Evolutionary conservation across 2,797 vertebrate genomes (phyloP), one percentile per base, ranked within the genome.

Genomic region (Paratrypauchen microcephalus): DNA sequence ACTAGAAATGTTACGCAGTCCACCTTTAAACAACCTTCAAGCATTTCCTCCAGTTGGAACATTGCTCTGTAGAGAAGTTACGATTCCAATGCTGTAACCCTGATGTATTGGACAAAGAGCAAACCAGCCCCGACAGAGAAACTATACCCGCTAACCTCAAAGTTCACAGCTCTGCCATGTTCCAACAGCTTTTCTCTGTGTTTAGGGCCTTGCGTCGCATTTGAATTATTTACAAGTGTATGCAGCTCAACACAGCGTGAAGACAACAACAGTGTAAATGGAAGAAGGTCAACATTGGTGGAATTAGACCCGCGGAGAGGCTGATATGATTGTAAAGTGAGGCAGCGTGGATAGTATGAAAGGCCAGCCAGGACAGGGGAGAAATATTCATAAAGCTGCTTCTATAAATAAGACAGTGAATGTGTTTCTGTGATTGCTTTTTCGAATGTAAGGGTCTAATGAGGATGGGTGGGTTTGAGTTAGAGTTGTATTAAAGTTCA

Each of bases 141-240:
- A 58, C 26, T 12, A 28, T 32, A 12, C 61, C 48, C 62, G 54
- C 72, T 69, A 70, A 79, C 59, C 32, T 55, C 69, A 60, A 45
- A 66, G 61, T 65, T 54, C 39, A 58, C 19, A 62, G n/a, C 2
- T 13, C 52, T 74, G 61, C 58, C 74, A 75, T 16, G 76, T 56
- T 68, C 15, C 16, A 63, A 65, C 69, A 63, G 2, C 61, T 2
- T 73, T 73, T 71, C 30, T 32, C 45, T 73, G 32, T 68, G 30
- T 78, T 70, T 58, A 77, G 62, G 70, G 64, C 67, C 32, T 66
- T 71, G 74, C 21, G 4, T 21, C 50, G 78, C 75, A 64, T 64
- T 48, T 87, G 82, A 85, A 83, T 87, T 83, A 86, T 86, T 83
- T 72, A 83, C 74, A 55, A 76, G 48, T 2, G 28, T 71, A 68